A percentile compares a stretch with the other conserved stretches of the same genome.
phyloP scores from a whole-genome alignment of 2,113 vertebrate species.

The Scortum barcoo region DNA sequence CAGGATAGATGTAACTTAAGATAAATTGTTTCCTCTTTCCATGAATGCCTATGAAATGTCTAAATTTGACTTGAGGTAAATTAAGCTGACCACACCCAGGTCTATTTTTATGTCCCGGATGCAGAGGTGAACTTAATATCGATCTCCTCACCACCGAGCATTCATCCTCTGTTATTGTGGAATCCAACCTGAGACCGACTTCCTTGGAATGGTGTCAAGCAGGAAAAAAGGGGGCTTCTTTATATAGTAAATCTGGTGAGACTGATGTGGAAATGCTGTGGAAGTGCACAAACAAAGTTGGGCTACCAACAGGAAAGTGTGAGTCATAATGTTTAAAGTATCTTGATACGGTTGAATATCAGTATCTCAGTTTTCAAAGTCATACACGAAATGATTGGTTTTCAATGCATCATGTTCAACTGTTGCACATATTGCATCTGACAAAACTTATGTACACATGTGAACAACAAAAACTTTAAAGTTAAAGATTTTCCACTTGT shows the following conservation, averaged over 20 bases:
- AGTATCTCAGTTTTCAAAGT: too few species aligned
- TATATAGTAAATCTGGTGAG: neutral
- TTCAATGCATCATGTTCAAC: too few species aligned
- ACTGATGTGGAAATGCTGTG: neutral
- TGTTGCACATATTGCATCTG: too few species aligned
- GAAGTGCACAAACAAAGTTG: neutral
- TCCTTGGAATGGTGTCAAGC: neutral
- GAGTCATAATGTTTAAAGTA: too few species aligned
- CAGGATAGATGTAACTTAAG: neutral
- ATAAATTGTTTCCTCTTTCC: neutral
- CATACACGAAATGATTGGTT: too few species aligned
- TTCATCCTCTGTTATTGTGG: neutral
- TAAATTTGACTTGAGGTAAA: neutral
- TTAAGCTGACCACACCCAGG: neutral
- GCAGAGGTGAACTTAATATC: neutral
- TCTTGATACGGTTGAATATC: too few species aligned
- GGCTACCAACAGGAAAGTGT: too few species aligned
- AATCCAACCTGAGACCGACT: neutral
- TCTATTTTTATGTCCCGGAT: neutral
- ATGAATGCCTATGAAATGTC: neutral
- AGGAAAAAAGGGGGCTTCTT: neutral
- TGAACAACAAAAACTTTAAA: too few species aligned
- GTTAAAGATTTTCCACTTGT: too few species aligned
- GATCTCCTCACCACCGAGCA: neutral
- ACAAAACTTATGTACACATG: too few species aligned